These are phyloP conservation scores for Penaeus chinensis DNA, from an alignment of 1,140 invertebrate genomes.

Conservation along the genomic window DNA sequence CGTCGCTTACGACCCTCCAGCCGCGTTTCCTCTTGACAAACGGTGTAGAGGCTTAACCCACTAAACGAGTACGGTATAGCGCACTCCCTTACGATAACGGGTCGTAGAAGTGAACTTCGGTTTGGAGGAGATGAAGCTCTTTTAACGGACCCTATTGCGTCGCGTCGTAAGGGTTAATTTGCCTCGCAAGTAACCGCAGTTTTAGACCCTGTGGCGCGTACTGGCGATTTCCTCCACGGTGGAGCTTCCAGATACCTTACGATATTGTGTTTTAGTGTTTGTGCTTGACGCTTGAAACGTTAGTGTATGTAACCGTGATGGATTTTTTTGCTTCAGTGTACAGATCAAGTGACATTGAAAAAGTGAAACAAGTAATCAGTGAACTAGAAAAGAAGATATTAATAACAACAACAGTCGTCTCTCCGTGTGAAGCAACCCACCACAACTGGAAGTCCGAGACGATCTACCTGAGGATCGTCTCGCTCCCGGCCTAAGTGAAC, in stretches of 20 bases:
- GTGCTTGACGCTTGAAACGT: too few relatives aligned
- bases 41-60: too few relatives aligned
- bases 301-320: too few relatives aligned
- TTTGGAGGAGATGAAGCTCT: too few relatives aligned
- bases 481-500: constrained; percentile 19
- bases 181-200: not conserved
- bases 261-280: not conserved
- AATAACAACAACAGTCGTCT: constrained; percentile 9
- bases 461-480: constrained; percentile 48
- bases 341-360: too few relatives aligned
- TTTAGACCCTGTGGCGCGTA: not conserved
- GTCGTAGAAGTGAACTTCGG: too few relatives aligned
- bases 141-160: too few relatives aligned
- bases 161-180: not conserved
- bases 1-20: too few relatives aligned
- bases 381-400: not conserved
- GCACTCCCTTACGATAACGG: too few relatives aligned
- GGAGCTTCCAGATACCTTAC: constrained; percentile 19
- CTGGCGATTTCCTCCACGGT: constrained; percentile 19
- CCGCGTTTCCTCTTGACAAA: too few relatives aligned
- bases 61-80: too few relatives aligned
- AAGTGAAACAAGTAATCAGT: not conserved
- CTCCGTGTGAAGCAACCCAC: constrained; percentile 31
- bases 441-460: constrained; percentile 33
- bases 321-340: too few relatives aligned